Conservation (phyloP, 1,140 invertebrate species). For the Hypsibius dujardini region DNA sequence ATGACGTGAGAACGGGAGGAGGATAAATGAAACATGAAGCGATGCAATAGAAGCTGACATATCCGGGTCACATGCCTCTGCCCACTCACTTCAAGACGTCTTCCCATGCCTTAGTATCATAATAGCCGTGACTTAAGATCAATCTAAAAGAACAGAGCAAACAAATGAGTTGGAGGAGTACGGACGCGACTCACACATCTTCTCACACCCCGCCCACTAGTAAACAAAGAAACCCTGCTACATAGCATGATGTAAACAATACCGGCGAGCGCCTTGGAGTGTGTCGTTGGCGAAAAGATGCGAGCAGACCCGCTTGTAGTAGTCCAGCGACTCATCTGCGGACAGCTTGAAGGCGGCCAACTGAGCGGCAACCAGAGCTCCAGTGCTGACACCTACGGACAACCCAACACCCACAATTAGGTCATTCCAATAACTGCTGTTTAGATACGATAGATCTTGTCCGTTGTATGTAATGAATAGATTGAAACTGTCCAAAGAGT, state of each 20-base stretch:
- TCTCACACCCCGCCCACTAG: no score
- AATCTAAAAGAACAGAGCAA: no score
- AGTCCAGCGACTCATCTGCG: constrained; percentile 43
- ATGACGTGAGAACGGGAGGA: no score
- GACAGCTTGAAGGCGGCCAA: constrained; percentile 44
- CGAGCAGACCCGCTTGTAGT: constrained; percentile 50
- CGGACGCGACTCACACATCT: no score
- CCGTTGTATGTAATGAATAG: no score
- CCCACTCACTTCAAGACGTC: constrained; percentile 45
- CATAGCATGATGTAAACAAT: neutral
- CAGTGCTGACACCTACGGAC: constrained; percentile 77
- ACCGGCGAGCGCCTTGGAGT: constrained; percentile 47
- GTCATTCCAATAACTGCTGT: no score
- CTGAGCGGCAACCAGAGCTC: constrained; percentile 51
- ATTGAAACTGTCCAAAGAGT: no score
- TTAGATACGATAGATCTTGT: no score
- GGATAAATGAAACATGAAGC: no score
- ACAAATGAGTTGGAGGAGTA: no score
- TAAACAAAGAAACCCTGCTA: no score
- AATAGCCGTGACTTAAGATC: constrained; percentile 70
- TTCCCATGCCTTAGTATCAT: constrained; percentile 70
- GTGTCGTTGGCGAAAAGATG: constrained; percentile 53
- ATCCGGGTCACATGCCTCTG: constrained; percentile 17
- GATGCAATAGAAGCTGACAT: neutral
- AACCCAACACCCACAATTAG: no score